Conservation (phyloP, 1,140 invertebrate genomes). For the Drosophila simulans region DNA sequence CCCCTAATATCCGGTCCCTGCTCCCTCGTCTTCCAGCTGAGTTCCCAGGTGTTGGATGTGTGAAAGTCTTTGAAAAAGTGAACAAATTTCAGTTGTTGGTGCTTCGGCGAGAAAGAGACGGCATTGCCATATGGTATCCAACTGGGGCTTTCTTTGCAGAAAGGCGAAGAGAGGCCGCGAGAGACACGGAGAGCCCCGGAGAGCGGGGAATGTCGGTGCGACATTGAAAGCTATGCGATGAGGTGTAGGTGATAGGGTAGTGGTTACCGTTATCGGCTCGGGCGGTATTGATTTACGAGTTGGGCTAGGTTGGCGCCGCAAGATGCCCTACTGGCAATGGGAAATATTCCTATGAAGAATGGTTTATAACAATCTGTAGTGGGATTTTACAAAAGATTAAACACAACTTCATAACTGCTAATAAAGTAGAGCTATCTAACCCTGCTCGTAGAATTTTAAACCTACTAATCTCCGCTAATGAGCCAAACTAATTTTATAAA, state of each 20-base stretch:
- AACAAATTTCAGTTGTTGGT: slow-evolving; percentile 29
- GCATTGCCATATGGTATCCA: slow-evolving; percentile 30
- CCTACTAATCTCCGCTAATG: background rate
- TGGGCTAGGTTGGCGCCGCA: slow-evolving; percentile 20
- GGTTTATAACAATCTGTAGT: background rate
- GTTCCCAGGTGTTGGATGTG: slow-evolving; percentile 21
- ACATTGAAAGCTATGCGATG: slow-evolving; percentile 55
- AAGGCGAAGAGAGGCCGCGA: slow-evolving; percentile 5
- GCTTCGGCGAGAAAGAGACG: slow-evolving; percentile 7
- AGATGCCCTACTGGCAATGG: slow-evolving; percentile 13
- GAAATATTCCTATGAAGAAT: background rate
- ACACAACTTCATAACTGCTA: no score
- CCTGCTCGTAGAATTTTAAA: background rate
- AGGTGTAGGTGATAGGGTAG: slow-evolving; percentile 56
- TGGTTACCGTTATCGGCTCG: slow-evolving; percentile 60
- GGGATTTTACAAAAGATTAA: no score
- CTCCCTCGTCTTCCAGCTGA: background rate
- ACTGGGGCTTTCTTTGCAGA: slow-evolving; percentile 32
- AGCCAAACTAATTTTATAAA: no score
- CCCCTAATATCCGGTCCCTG: slow-evolving; percentile 20
- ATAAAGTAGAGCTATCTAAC: no score
- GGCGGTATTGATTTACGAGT: slow-evolving; percentile 56
- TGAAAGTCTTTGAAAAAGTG: slow-evolving; percentile 59
- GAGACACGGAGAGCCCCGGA: background rate
- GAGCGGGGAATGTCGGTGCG: slow-evolving; percentile 37